Evolutionary conservation across 2,888 invertebrate genomes (phyloP), one percentile per base, ranked within the genome.

Genomic region (Uloborus plumipes): DNA sequence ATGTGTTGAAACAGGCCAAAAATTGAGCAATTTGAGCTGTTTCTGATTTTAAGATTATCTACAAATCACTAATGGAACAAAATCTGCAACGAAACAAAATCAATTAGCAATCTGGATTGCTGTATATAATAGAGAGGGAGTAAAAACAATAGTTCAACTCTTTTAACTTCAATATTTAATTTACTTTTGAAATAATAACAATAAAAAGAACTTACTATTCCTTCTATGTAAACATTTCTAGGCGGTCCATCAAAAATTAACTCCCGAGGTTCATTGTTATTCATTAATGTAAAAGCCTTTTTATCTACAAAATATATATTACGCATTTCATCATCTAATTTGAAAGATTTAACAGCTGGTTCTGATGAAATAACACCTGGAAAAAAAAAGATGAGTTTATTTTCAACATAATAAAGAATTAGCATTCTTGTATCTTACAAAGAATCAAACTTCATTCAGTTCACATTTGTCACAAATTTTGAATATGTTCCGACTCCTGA

Each of bases 181-280:
- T 4, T 55, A 55, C 55, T 55, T 18, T 55, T 18, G 18, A 55
- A 55, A 55, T 18, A 18, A 67, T 49, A 49, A 67, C 11, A 47
- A 47, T n/a, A 31, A 31, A 31, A 31, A 31, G 4, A 16, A 79
- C 72, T 75, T 80, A 84, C 84, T 16, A 80, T 11, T 18, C 75
- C 79, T 76, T 85, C 85, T 61, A 85, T 75, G 77, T 70, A 82
- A n/a, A 86, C 84, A 70, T 75, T 75, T 16, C 75, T 84, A 14
- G 85, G 84, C 16, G 67, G 51, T 20, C 86, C 86, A 18, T 74
- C 72, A 73, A 86, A 86, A 50, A 61, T 82, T 31, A 86, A 59
- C 76, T 85, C 80, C 62, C 73, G 65, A 22, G 86, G 85, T 51
- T 85, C 84, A 66, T 82, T 72, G 51, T 78, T 64, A 75, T 84